Conservation (phyloP, 2,113 vertebrate species). For the Neomonachus schauinslandi region DNA sequence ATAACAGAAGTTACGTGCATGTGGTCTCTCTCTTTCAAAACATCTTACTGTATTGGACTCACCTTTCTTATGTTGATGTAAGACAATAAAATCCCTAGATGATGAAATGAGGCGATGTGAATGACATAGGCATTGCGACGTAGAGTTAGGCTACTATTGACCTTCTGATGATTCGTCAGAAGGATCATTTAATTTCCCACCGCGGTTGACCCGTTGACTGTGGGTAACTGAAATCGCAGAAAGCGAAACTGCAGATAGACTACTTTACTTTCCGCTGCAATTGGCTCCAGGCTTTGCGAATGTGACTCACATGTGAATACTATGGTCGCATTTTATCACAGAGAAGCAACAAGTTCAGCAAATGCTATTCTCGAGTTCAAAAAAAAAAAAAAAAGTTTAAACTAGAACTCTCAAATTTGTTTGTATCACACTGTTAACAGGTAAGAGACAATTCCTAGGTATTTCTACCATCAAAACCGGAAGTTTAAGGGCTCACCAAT, state of each 20-base stretch:
- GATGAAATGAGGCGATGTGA: neutral
- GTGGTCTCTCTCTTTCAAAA: neutral
- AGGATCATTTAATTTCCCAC: neutral
- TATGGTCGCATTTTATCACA: neutral
- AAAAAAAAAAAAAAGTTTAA: neutral
- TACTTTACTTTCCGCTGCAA: neutral
- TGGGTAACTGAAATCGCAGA: neutral
- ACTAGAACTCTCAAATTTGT: neutral
- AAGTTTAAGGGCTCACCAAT: neutral
- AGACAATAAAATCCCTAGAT: neutral
- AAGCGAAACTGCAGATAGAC: neutral
- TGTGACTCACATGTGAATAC: neutral
- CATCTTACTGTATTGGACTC: neutral
- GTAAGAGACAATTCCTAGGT: neutral
- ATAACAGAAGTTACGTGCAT: neutral
- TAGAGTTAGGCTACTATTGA: too few relatives aligned
- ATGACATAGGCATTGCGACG: neutral
- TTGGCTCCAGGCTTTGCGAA: neutral
- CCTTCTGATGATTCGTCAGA: neutral
- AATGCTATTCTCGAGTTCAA: neutral
- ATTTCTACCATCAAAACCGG: neutral
- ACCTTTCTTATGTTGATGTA: neutral
- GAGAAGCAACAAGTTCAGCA: neutral
- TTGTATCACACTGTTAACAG: neutral
- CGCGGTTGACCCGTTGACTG: rapidly evolving